Base-by-base conservation (phyloP, 1,140 invertebrate genomes). In the Drosophila lacertosa region DNA sequence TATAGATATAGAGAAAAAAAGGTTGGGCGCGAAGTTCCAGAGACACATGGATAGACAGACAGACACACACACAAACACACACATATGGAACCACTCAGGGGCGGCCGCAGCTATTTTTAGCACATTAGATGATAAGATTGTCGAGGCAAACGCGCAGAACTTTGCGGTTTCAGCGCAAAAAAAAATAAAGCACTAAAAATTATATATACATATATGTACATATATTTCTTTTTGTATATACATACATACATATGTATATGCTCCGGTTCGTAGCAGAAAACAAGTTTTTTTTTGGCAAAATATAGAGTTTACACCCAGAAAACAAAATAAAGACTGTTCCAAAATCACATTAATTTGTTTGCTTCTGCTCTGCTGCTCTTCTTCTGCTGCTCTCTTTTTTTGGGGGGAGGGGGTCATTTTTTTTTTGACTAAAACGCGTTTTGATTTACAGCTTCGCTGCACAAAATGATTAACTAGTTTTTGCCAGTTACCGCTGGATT, bases 51-150 rank as follows among this genome's bases (percentile, higher is more conserved):
- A 24, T 22, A 24, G 4, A 42, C 9, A 32, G 10, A 51, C 24
- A 13, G 2, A 29, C 35, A 42, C 2, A 48, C 24, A 16, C n/a
- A 47, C 44, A 47, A n/a, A 42, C 10, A 54, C 59, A 57, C 29
- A 55, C 22, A 39, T 59, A 26, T 70, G 67, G 68, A 66, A 59
- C 6, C 51, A 58, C 60, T 70, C 67, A 66, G 68, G 68, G 68
- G 68, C 68, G 68, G 54, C 37, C 62, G 16, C 44, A 39, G 16
- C 77, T 86, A 86, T 88, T 88, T 88, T 77, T 86, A 86, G 81
- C 79, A 74, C 48, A 86, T 81, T 84, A 86, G 80, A 86, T 86
- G 81, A 86, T 86, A 86, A 86, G 81, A 86, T 86, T 86, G 81
- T 80, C 69, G 68, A 63, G 58, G 68, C 73, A 70, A 69, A 86